Conservation (phyloP, 2,888 invertebrate genomes). For the Eupithecia inturbata region DNA sequence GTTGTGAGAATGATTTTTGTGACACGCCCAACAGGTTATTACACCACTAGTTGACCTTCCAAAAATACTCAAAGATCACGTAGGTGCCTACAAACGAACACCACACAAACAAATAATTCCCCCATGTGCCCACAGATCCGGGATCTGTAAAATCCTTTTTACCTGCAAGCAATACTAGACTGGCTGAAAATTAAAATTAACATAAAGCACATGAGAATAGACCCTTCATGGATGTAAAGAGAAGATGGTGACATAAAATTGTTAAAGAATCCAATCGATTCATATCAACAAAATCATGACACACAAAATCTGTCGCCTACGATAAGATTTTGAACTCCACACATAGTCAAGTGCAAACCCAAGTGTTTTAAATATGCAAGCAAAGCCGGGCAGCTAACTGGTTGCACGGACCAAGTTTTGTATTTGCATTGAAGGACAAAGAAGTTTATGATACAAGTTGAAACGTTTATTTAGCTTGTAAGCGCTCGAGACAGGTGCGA, state of each 20-base stretch:
- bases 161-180: not conserved
- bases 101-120: too few relatives aligned
- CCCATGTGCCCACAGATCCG: too few relatives aligned
- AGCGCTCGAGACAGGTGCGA: slow-evolving; percentile 19
- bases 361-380: slow-evolving; percentile 33
- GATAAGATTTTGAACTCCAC: slow-evolving; percentile 14
- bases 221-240: not conserved
- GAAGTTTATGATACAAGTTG: slow-evolving; percentile 25
- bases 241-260: not conserved
- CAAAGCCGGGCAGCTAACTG: slow-evolving; percentile 31
- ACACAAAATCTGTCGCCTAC: slow-evolving; percentile 16
- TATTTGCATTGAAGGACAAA: slow-evolving; percentile 37
- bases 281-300: not conserved
- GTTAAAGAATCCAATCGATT: not conserved
- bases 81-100: not conserved
- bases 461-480: slow-evolving; percentile 24
- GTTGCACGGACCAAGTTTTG: slow-evolving; percentile 22
- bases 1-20: not conserved
- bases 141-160: too few relatives aligned
- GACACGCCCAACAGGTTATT: not conserved
- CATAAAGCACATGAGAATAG: not conserved
- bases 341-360: slow-evolving; percentile 21
- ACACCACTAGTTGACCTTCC: not conserved
- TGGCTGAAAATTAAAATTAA: not conserved
- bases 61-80: not conserved